Percentiles rank a stretch among this genome's conserved stretches.
Conservation (phyloP, 2,797 vertebrate genomes). For the Nasua narica region DNA sequence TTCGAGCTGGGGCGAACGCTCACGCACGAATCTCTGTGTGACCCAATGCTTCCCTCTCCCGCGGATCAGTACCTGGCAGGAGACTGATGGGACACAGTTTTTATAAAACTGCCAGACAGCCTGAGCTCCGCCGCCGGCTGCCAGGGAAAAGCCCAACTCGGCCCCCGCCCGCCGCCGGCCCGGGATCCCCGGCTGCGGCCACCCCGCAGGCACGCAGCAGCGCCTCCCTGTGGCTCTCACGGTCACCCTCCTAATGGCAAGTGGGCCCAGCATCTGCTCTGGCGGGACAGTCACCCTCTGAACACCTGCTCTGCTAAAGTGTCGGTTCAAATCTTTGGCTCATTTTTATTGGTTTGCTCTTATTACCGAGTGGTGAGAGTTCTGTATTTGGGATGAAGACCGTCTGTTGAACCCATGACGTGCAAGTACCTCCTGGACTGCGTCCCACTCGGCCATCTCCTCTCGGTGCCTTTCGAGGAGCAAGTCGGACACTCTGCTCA, state of each 20-base stretch:
- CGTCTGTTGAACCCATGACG: neutral
- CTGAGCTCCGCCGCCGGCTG: neutral
- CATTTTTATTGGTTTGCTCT: neutral
- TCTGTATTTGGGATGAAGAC: neutral
- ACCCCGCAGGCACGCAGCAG: rapidly evolving
- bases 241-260: neutral
- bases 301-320: neutral
- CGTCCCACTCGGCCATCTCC: neutral
- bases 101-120: neutral
- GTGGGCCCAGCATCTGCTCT: neutral
- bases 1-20: neutral
- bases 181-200: neutral
- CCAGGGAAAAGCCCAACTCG: no score
- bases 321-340: neutral
- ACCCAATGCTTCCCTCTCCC: neutral
- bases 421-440: neutral
- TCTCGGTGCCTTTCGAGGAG: neutral
- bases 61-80: no score
- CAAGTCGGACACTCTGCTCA: neutral
- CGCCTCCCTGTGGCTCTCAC: neutral
- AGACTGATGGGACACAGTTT: neutral
- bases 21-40: neutral
- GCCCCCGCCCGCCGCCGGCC: neutral
- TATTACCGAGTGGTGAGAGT: neutral
- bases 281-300: neutral